These are phyloP conservation scores for Lasiurus cinereus DNA, from an alignment of 2,113 vertebrate species.

Conservation along the genomic window DNA sequence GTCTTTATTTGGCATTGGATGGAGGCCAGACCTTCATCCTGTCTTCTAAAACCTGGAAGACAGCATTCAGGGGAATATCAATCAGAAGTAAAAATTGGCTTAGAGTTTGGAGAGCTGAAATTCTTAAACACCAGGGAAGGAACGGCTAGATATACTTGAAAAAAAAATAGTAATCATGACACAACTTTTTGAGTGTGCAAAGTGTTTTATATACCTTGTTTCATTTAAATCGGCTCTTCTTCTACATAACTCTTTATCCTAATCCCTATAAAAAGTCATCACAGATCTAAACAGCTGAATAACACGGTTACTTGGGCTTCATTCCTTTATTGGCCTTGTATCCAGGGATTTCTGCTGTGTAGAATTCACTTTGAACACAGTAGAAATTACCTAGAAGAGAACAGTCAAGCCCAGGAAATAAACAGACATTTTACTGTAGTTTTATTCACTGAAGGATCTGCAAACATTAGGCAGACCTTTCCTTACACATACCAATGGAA, in stretches of 20 bases:
- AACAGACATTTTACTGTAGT: background rate
- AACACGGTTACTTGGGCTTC: background rate
- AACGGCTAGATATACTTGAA: background rate
- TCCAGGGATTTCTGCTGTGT: background rate
- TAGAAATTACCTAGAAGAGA: background rate
- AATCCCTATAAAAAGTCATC: background rate
- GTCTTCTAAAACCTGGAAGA: background rate
- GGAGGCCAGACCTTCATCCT: conserved; percentile 1
- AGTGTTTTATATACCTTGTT: background rate
- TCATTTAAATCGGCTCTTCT: background rate
- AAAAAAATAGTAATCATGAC: background rate
- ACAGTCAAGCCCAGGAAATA: background rate
- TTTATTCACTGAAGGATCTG: background rate
- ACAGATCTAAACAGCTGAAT: background rate
- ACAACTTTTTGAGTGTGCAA: background rate
- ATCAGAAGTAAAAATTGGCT: background rate
- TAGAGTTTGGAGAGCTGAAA: background rate
- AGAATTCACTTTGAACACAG: conserved; percentile 21
- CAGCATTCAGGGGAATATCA: background rate
- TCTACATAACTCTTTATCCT: background rate
- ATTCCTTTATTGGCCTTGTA: background rate
- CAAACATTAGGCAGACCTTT: background rate
- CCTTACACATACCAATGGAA: background rate
- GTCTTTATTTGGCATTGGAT: conserved; percentile 48
- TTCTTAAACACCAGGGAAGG: background rate